phyloP scores from a whole-genome alignment of 2,113 vertebrate genomes.

The Catharus bicknelli region DNA sequence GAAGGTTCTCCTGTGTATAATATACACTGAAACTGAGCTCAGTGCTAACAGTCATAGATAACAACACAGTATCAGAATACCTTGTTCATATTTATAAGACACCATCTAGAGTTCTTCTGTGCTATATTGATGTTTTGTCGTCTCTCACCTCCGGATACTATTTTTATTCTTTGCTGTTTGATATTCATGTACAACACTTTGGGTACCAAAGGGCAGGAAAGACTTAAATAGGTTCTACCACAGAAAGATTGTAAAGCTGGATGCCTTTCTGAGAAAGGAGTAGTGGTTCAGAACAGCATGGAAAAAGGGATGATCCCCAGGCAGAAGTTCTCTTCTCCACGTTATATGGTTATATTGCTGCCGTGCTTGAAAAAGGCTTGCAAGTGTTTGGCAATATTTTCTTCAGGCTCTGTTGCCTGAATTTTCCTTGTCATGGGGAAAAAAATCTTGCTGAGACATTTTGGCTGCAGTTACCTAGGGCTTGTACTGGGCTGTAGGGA shows the following conservation, averaged over 20 bases:
- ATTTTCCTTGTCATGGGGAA: not conserved
- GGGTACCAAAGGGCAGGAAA: not conserved
- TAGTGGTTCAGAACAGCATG: not conserved
- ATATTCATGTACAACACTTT: rapidly evolving
- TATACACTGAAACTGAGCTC: not conserved
- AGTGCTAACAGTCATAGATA: not conserved
- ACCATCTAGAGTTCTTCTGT: not conserved
- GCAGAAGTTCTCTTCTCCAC: not conserved
- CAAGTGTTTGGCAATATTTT: not conserved
- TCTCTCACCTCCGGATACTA: not conserved
- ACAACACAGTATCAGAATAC: not conserved
- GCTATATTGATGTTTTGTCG: not conserved
- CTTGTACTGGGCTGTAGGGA: not conserved
- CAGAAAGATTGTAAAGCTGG: not conserved
- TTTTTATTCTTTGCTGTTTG: not conserved
- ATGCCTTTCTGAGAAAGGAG: not conserved
- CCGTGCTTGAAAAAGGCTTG: not conserved
- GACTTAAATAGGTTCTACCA: not conserved
- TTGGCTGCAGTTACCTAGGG: not conserved
- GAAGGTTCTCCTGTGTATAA: not conserved
- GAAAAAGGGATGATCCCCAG: not conserved
- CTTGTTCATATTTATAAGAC: not conserved
- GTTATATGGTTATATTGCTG: not conserved
- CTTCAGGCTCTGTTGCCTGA: not conserved
- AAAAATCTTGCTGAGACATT: not conserved